A percentile compares a stretch with the other conserved stretches of the same genome.
phyloP scores from a whole-genome alignment of 2,113 vertebrate genomes.

The Porphyrio hochstetteri region DNA sequence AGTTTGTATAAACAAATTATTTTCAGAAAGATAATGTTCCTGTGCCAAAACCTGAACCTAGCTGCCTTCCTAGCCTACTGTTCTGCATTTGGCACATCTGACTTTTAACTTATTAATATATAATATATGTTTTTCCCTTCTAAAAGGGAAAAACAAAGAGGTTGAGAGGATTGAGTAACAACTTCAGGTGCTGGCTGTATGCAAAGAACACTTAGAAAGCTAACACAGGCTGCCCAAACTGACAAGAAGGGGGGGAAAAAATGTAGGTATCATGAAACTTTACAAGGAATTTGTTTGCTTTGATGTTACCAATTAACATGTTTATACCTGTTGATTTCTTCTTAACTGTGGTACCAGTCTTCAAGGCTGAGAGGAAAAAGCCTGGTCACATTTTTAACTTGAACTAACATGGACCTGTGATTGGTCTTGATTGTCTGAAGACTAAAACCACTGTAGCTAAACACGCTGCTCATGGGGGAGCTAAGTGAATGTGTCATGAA shows the following conservation, averaged over 20 bases:
- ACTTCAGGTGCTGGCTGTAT: neutral
- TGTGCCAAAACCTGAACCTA: neutral
- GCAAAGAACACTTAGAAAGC: neutral
- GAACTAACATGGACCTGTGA: neutral
- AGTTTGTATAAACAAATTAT: neutral
- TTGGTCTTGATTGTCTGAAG: neutral
- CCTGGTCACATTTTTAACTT: neutral
- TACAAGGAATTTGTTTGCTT: neutral
- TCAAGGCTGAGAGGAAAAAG: neutral
- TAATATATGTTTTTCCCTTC: too few species aligned
- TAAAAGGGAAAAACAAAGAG: neutral
- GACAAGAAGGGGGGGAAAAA: neutral
- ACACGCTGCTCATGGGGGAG: neutral
- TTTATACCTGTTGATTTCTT: conserved; percentile 14
- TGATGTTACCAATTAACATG: neutral
- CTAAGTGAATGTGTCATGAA: neutral
- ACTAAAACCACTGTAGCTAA: neutral
- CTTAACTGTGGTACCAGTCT: neutral
- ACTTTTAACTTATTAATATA: neutral
- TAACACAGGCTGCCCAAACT: neutral
- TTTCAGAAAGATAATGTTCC: neutral
- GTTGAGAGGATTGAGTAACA: neutral
- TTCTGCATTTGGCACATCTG: neutral
- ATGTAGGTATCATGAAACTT: neutral
- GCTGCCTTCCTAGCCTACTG: neutral